Evolutionary conservation across 1,140 invertebrate species (phyloP).

Genomic region (Eriocheir sinensis): DNA sequence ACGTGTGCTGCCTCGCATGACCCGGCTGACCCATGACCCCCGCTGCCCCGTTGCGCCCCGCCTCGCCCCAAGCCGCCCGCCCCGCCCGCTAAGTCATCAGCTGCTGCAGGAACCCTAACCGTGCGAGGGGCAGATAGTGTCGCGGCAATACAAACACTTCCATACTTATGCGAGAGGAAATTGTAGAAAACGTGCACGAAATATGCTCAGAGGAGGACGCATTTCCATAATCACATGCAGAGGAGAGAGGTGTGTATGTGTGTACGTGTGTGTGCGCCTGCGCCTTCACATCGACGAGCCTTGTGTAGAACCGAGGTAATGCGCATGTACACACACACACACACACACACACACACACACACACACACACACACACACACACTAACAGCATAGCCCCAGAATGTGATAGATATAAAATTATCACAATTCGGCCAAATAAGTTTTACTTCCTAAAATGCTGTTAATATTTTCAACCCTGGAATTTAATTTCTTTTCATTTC

Average conservation of each 20-base stretch:
- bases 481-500: conserved; percentile 27
- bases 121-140: conserved; percentile 1
- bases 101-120: not conserved
- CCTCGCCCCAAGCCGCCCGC: not conserved
- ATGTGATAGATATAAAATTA: conserved; percentile 29
- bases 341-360: conserved; percentile 34
- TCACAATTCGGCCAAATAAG: conserved; percentile 14
- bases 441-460: conserved; percentile 25
- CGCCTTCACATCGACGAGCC: too few species aligned
- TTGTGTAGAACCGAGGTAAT: not conserved
- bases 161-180: not conserved
- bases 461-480: conserved; percentile 7
- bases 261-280: not conserved
- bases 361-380: conserved; percentile 37
- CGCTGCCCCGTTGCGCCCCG: not conserved
- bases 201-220: not conserved
- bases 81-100: not conserved
- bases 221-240: conserved; percentile 3
- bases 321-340: conserved; percentile 31
- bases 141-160: not conserved
- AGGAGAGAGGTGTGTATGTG: not conserved
- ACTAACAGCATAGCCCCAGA: not conserved
- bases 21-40: not conserved
- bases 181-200: not conserved
- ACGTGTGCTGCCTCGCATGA: not conserved